Conservation (phyloP, 92 coral and sea anemone species). For the Parazoanthus swiftii region DNA sequence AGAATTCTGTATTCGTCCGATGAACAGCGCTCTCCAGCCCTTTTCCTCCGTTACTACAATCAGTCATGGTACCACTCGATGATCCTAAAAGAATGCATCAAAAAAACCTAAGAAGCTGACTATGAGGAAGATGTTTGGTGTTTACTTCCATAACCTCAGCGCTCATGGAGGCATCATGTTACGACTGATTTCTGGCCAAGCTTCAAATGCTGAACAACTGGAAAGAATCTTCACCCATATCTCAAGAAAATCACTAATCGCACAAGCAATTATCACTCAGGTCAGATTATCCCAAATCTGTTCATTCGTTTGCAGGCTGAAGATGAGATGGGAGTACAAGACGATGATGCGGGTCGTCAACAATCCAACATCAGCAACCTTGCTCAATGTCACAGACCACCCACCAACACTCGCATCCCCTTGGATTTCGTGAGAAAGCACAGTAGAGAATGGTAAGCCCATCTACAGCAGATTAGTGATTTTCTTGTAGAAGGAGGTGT, state of each 20-base stretch:
- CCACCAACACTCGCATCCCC: slow-evolving; percentile 47
- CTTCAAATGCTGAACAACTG: slow-evolving; percentile 55
- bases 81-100: slow-evolving; percentile 40
- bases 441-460: slow-evolving; percentile 54
- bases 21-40: slow-evolving; percentile 38
- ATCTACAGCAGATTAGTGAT: slow-evolving; percentile 51
- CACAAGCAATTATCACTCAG: slow-evolving; percentile 47
- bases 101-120: slow-evolving; percentile 50
- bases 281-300: slow-evolving; percentile 27
- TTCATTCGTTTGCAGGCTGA: slow-evolving; percentile 52
- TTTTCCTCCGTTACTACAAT: slow-evolving; percentile 58
- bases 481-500: slow-evolving; percentile 51
- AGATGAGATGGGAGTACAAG: slow-evolving; percentile 36
- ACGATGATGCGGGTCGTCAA: slow-evolving; percentile 42
- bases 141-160: slow-evolving; percentile 52
- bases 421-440: slow-evolving; percentile 27
- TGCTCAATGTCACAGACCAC: slow-evolving; percentile 12
- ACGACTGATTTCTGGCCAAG: slow-evolving; percentile 57
- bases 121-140: slow-evolving; percentile 53
- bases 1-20: slow-evolving; percentile 49
- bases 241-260: slow-evolving; percentile 45
- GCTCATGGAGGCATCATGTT: slow-evolving; percentile 61
- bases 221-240: slow-evolving; percentile 51
- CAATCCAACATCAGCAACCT: slow-evolving; percentile 39
- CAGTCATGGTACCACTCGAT: slow-evolving; percentile 60